Conservation (phyloP, 30 jellyfish, hydroid and myxozoan genomes). For the Hydractinia echinata region DNA sequence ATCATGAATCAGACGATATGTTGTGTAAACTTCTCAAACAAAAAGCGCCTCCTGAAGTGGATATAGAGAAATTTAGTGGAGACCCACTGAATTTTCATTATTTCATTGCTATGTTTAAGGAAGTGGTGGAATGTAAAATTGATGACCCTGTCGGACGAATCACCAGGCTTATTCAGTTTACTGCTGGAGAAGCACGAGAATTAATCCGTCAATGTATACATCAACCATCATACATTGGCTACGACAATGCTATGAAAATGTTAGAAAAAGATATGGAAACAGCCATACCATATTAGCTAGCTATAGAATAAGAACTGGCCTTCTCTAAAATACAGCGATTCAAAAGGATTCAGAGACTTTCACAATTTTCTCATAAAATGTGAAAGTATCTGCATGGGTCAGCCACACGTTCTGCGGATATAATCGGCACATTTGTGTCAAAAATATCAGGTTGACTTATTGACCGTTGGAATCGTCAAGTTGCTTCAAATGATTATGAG, state of each 20-base stretch:
- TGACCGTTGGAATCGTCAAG: conserved; percentile 31
- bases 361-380: not conserved
- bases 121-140: conserved; percentile 23
- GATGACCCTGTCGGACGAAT: conserved; percentile 15
- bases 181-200: conserved; percentile 35
- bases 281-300: not conserved
- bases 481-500: not conserved
- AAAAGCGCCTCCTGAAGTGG: not conserved
- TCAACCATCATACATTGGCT: not conserved
- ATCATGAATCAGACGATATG: too few relatives aligned
- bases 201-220: conserved; percentile 23
- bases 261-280: not conserved
- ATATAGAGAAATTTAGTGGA: not conserved
- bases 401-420: conserved; percentile 10
- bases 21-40: too few relatives aligned
- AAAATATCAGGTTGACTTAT: not conserved
- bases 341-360: too few relatives aligned
- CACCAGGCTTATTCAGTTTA: conserved; percentile 14
- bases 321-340: too few relatives aligned
- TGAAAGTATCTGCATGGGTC: conserved; percentile 27
- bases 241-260: conserved; percentile 14
- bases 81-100: conserved; percentile 24
- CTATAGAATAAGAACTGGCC: not conserved
- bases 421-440: conserved; percentile 11
- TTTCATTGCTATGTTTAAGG: conserved; percentile 21